A percentile compares a stretch with the other conserved stretches of the same genome.
phyloP scores from a whole-genome alignment of 1,140 invertebrate species.

The Batillaria attramentaria region DNA sequence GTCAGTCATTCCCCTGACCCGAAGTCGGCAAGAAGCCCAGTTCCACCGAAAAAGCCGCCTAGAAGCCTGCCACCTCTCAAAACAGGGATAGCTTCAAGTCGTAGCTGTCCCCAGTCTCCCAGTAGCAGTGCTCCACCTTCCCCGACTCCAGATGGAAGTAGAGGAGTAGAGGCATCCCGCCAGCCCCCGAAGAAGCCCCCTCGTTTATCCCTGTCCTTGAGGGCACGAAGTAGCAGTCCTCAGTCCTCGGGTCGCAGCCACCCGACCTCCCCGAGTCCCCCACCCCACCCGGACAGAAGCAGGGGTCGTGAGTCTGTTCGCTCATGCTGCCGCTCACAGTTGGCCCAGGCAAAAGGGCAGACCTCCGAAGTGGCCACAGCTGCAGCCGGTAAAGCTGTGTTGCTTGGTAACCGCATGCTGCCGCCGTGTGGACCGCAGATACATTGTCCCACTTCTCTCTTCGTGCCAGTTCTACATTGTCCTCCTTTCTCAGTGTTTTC shows the following conservation, averaged over 20 bases:
- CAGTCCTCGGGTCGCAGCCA: constrained; percentile 13
- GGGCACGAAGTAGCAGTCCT: constrained; percentile 18
- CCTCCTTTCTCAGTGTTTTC: too few species aligned
- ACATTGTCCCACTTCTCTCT: too few species aligned
- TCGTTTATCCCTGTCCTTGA: not conserved
- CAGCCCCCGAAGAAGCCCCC: constrained; percentile 26
- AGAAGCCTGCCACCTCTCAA: not conserved
- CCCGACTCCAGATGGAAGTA: constrained; percentile 11
- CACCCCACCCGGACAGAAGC: not conserved
- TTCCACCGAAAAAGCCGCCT: not conserved
- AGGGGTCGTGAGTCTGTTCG: constrained; percentile 22
- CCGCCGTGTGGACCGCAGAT: constrained; percentile 11
- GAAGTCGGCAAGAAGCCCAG: not conserved
- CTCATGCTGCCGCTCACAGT: constrained; percentile 4
- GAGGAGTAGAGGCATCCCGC: not conserved
- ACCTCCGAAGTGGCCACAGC: not conserved
- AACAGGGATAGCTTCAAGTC: not conserved
- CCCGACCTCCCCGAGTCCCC: constrained; percentile 3
- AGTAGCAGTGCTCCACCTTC: constrained; percentile 16
- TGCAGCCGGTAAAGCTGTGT: constrained; percentile 24
- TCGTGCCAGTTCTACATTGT: too few species aligned
- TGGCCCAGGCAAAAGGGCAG: constrained; percentile 8
- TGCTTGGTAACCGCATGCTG: constrained; percentile 31
- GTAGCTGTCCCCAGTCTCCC: constrained; percentile 8
- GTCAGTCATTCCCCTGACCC: constrained; percentile 6